Conservation (phyloP, 2,888 invertebrate genomes). For the Eueremaeus valkanovi region DNA sequence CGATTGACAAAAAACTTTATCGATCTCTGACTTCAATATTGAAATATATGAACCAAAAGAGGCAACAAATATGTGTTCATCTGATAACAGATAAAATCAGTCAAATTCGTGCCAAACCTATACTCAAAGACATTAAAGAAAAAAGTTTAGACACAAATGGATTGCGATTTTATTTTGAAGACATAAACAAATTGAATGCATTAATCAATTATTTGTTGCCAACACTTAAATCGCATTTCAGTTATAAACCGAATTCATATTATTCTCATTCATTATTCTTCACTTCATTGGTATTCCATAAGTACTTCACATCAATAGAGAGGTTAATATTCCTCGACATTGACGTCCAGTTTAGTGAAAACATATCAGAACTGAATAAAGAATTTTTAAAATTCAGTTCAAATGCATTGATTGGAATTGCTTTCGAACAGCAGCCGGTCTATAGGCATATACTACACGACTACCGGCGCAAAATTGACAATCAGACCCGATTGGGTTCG, state of each 20-base stretch:
- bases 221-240: constrained; percentile 66
- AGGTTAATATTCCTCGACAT: constrained; percentile 69
- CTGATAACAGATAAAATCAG: constrained; percentile 27
- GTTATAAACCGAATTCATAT: constrained; percentile 65
- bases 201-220: constrained; percentile 55
- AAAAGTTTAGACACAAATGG: neutral
- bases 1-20: constrained; percentile 23
- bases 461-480: constrained; percentile 61
- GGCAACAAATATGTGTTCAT: constrained; percentile 15
- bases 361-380: constrained; percentile 63
- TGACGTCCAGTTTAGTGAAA: constrained; percentile 68
- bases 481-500: constrained; percentile 61
- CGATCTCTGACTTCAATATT: neutral
- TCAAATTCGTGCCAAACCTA: neutral
- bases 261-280: constrained; percentile 75
- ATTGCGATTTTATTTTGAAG: constrained; percentile 41
- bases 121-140: constrained; percentile 5
- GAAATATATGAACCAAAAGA: constrained; percentile 16
- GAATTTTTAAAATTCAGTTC: constrained; percentile 65
- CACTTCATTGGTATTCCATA: constrained; percentile 67
- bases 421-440: constrained; percentile 62
- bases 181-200: constrained; percentile 43
- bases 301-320: constrained; percentile 63
- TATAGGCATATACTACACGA: constrained; percentile 69
- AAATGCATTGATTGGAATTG: constrained; percentile 65